Evolutionary conservation across 1,140 invertebrate species (phyloP), one percentile per base, ranked within the genome.

Genomic region (Meloidogyne floridensis): DNA sequence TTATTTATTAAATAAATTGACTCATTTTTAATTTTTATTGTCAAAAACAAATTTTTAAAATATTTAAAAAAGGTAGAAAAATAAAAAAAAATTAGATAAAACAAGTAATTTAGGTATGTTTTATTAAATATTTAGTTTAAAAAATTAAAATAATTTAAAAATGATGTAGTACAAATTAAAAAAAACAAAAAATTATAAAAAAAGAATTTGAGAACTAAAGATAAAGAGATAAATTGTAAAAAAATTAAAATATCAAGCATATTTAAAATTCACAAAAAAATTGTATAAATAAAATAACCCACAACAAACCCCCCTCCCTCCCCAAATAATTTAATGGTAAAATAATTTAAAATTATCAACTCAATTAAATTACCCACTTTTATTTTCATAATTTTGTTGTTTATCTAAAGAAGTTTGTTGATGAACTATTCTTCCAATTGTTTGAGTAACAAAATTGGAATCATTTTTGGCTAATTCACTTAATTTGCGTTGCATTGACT

Each of bases 401-500:
- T 13, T 15, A 72, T 54, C 47, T 42, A 72, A 15, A 32, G 18
- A 53, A 42, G 18, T 69, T 53, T 32, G 32, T 51, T n/a, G 69
- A 32, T 18, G 13, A 77, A 42, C 11, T 69, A 69, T 65, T 13
- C 13, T 56, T 42, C 53, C n/a, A 79, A 72, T 71, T 11, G 51
- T 72, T 72, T 71, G 65, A 13, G 69, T 42, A 72, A 79, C 10
- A 20, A 78, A 13, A 11, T 71, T 71, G 18, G 72, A 65, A 20
- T 51, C 77, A 15, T 47, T 79, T 20, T 72, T 72, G 9, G 77
- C 51, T 11, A 79, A 72, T 79, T 72, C 20, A 72, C 77, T 79
- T 43, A 79, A 65, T 51, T 79, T 79, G n/a, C 77, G 18, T 18
- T 79, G 77, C 59, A 79, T 47, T 20, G 77, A 79, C 7, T 79